Evolutionary conservation across 2,888 invertebrate species (phyloP), one percentile per base, ranked within the genome.

Genomic region (Epistrophe grossulariae): DNA sequence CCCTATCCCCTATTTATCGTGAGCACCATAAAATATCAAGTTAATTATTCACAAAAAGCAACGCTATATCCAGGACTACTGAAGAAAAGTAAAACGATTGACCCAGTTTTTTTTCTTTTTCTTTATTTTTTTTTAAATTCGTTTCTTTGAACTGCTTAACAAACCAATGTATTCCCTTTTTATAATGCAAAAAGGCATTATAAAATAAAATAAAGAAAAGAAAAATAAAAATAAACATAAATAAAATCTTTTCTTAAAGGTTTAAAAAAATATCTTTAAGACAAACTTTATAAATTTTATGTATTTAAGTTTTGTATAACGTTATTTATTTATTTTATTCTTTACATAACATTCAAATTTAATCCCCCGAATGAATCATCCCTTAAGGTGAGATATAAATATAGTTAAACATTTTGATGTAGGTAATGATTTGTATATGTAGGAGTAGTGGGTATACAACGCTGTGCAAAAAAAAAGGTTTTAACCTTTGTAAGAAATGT

Each of bases 341-440:
- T n/a, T 7, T 31, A 15, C 24, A 60, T 68, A 15, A 24, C 17
- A 60, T 68, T 62, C 35, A 80, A 80, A 84, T 72, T 71, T 43
- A 84, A 80, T 80, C 38, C 70, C 71, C 2, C 1, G 31, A 78
- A 73, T 85, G 80, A 77, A 73, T 85, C 80, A 85, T 55, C 55
- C 28, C 28, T 11, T 52, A 13, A 24, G 13, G 52, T 52, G 24
- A 2, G 55, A 15, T 2, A 28, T 31, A 15, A 4, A 15, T 35
- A 9, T 35, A 15, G 3, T 8, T 31, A 28, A 55, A 15, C 9
- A 55, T 43, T 4, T 15, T 38, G 35, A 9, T 11, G 38, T 38
- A 11, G 15, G 4, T n/a, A 11, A 38, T 45, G 45, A 8, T 45
- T 45, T n/a, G 1, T 4, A 13, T 40, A n/a, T n/a, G n/a, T n/a